These are phyloP conservation scores for Syngnathoides biaculeatus DNA, from an alignment of 2,113 vertebrate genomes.

Conservation along the genomic window DNA sequence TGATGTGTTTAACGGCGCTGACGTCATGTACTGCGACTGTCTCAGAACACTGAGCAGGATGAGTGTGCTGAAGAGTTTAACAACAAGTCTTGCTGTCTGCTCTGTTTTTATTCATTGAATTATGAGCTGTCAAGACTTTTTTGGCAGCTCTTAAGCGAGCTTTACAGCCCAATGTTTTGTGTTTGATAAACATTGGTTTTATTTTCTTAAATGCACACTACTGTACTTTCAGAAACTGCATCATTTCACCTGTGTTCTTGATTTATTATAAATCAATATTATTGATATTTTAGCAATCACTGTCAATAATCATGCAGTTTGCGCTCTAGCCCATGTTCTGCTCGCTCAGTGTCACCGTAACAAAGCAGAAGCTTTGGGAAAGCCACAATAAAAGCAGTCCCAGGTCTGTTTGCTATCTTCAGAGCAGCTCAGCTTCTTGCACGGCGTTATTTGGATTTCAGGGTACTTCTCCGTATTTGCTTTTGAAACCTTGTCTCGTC, in stretches of 20 bases:
- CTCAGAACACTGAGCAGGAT: conserved; percentile 18
- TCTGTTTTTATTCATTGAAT: conserved; percentile 23
- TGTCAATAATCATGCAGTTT: neutral
- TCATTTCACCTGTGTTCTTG: too few relatives aligned
- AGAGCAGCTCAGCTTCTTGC: conserved; percentile 34
- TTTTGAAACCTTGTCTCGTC: conserved; percentile 57
- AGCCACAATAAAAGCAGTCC: conserved; percentile 31
- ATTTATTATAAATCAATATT: too few relatives aligned
- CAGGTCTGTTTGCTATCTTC: conserved; percentile 56
- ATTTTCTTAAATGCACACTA: neutral
- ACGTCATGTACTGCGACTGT: conserved; percentile 4
- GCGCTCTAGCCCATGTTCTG: neutral
- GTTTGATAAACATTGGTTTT: conserved; percentile 16
- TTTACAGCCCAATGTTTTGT: conserved; percentile 13
- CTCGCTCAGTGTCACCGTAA: neutral
- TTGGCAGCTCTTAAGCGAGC: conserved; percentile 8
- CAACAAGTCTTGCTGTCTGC: conserved; percentile 5
- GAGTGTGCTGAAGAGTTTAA: neutral
- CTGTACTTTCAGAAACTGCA: neutral
- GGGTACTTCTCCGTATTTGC: conserved; percentile 52
- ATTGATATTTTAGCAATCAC: too few relatives aligned
- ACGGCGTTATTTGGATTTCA: conserved; percentile 46
- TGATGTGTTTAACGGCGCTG: neutral
- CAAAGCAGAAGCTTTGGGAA: conserved; percentile 30
- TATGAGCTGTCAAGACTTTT: conserved; percentile 12